Base-by-base conservation (phyloP, 1,140 invertebrate genomes). In the Magallana angulata region DNA sequence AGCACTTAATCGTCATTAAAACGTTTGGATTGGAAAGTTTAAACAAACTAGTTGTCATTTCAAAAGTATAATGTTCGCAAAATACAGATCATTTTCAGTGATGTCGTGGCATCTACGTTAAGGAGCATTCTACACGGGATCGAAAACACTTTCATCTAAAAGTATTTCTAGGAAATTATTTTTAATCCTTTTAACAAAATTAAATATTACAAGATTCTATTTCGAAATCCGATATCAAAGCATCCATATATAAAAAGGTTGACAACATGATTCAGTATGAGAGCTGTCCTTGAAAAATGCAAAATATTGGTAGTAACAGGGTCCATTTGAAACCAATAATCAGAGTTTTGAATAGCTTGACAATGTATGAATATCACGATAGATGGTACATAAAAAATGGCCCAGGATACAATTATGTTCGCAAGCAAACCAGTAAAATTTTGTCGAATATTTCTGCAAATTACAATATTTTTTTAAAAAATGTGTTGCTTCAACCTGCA, bases 231-330 rank as follows among this genome's bases (percentile, higher is more conserved):
- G 18, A 71, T 30, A 30, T 71, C 68, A 71, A 71, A 71, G 12
- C 36, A 36, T 71, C 68, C 68, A 71, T 71, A 71, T 71, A 71
- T 71, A 30, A 71, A 71, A 11, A 30, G 68, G 36, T 71, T 71
- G 18, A 71, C 18, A 24, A 71, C 18, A 30, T 71, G 68, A 30
- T 71, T 71, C 1, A 71, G 36, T 11, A 71, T 1, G 18, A 71
- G 36, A 7, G 68, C 18, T 24, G 18, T 71, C 12, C 36, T 71
- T 6, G 36, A 24, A 71, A 71, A 71, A 3, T 30, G 18, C 18
- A 71, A 71, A 24, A 71, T 30, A 11, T 71, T 71, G 4, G 68
- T 71, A 24, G 68, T 71, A 30, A 30, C 11, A 24, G n/a, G 4
- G 3, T 18, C 3, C 68, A 71, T 71, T 7, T 24, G n/a, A 24